Percentiles rank a stretch among this genome's conserved stretches.
Conservation (phyloP, 2,113 vertebrate genomes). For the Colaptes auratus region DNA sequence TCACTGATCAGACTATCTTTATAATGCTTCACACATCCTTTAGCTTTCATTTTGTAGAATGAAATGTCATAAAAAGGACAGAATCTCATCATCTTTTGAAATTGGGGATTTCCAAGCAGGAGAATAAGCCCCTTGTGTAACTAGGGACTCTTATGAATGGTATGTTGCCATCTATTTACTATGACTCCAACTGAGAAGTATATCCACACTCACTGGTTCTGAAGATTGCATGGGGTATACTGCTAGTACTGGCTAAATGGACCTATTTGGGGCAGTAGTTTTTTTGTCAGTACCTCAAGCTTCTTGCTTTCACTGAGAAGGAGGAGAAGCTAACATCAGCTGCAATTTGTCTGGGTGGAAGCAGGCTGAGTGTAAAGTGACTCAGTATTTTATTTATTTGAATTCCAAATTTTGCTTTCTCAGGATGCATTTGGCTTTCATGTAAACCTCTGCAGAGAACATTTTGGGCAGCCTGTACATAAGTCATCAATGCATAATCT, state of each 20-base stretch:
- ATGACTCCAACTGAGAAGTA: neutral
- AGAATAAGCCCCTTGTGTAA: neutral
- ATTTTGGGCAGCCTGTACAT: neutral
- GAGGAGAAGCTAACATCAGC: neutral
- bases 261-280: neutral
- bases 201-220: neutral
- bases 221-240: too few species aligned
- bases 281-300: neutral
- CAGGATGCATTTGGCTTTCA: neutral
- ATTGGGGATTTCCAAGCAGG: rapidly evolving
- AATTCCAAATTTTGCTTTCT: neutral
- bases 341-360: neutral
- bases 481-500: rapidly evolving
- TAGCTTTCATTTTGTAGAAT: neutral
- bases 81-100: neutral
- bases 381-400: neutral
- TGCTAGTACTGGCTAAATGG: neutral
- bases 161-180: neutral
- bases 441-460: neutral
- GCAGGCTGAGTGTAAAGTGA: neutral
- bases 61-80: neutral
- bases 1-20: neutral
- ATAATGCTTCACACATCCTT: neutral
- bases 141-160: neutral
- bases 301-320: neutral